A percentile compares a stretch with the other conserved stretches of the same genome.
Evolutionary conservation across 2,113 vertebrate genomes (phyloP).

Genomic region (Aix galericulata): DNA sequence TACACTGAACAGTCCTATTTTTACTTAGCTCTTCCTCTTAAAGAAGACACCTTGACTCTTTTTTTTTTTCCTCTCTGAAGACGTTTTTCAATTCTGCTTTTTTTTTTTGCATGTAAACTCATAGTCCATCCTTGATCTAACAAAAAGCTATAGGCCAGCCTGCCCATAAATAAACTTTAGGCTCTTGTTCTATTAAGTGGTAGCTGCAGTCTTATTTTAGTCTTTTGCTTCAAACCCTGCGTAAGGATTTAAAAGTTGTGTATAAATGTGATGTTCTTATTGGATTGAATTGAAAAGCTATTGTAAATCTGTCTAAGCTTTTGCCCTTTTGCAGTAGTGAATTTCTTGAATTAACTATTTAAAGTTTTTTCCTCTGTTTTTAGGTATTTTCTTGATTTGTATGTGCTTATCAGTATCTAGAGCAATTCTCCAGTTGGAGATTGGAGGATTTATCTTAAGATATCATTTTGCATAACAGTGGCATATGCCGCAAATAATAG

Average conservation of each 20-base stretch:
- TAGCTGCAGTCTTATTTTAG: neutral
- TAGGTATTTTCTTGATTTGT: neutral
- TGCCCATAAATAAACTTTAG: neutral
- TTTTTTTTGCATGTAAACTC: neutral
- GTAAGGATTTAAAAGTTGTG: neutral
- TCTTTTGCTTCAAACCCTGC: neutral
- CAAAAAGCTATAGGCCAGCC: neutral
- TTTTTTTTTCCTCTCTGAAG: neutral
- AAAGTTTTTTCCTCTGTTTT: neutral
- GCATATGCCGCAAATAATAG: neutral
- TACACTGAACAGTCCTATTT: neutral
- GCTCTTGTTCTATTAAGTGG: neutral
- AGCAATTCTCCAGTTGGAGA: neutral
- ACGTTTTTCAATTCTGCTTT: neutral
- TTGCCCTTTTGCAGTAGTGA: neutral
- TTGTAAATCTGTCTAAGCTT: neutral
- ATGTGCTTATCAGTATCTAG: neutral
- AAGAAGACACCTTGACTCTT: neutral
- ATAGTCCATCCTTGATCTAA: neutral
- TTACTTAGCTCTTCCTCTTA: neutral
- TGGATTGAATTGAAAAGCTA: neutral
- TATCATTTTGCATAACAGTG: neutral
- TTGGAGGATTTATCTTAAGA: neutral
- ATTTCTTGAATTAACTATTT: neutral
- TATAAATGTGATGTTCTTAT: neutral